Evolutionary conservation across 2,797 vertebrate species (phyloP), one percentile per base, ranked within the genome.

Genomic region (Falco columbarius): DNA sequence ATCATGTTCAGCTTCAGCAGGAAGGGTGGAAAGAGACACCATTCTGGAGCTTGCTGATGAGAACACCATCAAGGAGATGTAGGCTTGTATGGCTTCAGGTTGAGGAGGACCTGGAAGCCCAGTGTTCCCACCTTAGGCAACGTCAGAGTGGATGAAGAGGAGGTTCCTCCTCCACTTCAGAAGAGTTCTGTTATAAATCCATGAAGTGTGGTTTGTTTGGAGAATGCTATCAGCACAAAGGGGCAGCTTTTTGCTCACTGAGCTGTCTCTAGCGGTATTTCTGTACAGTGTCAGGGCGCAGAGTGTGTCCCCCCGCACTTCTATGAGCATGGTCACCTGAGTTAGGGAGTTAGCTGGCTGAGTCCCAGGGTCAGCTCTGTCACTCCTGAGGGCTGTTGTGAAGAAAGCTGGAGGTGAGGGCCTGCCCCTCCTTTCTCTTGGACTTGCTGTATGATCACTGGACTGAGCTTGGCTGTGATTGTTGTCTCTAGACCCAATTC

Each of bases 261-360:
- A 71, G 34, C 30, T 56, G 30, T 49, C n/a, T 40, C 16, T 18
- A 49, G 30, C 0, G 2, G 10, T 65, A 56, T 63, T 80, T 40
- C 24, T 56, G 5, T 65, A 17, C 14, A 26, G 18, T 22, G 49
- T 46, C 26, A 36, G 75, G 42, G 21, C 40, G 30, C 26, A 55
- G 42, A 47, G 11, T 2, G 3, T 4, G 3, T 12, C 3, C 10
- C 6, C 9, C 9, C 29, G 3, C 3, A 12, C 24, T 67, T 54
- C 68, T 24, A 29, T 30, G 47, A 74, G 15, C 54, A 46, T 59
- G n/a, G 19, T 52, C 38, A n/a, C 13, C 38, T 74, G 32, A 8
- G 5, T 59, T 59, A 52, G 18, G 19, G 38, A 59, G 10, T 58
- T 80, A 66, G 20, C 52, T 49, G 40, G n/a, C 65, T 51, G 46